Percentiles rank a stretch among this genome's conserved stretches.
Conservation (phyloP, 1,140 invertebrate genomes). For the Medauroidea extradentata region DNA sequence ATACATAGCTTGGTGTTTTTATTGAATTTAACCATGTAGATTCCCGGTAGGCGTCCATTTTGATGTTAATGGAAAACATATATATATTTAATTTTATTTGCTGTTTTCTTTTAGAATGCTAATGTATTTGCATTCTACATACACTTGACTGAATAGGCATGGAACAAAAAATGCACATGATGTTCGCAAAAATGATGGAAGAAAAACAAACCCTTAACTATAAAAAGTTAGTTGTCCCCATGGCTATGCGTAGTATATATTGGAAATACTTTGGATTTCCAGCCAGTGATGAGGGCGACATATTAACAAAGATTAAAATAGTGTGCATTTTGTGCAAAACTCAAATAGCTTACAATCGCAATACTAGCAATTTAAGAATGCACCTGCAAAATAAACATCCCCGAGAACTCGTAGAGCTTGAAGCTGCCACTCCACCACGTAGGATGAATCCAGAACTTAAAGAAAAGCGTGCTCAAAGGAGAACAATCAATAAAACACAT, state of each 20-base stretch:
- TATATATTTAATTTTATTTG: not conserved
- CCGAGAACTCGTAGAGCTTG: constrained; percentile 45
- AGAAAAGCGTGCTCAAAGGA: constrained; percentile 43
- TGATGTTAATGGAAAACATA: constrained; percentile 19
- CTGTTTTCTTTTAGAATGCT: constrained; percentile 10
- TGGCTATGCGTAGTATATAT: constrained; percentile 58
- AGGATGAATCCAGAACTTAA: constrained; percentile 27
- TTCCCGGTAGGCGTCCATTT: constrained; percentile 28
- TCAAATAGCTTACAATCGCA: constrained; percentile 57
- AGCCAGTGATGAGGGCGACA: constrained; percentile 53
- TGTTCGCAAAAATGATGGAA: constrained; percentile 43
- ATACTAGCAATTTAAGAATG: constrained; percentile 58
- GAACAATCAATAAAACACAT: constrained; percentile 32
- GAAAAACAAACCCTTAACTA: constrained; percentile 40
- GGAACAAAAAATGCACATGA: constrained; percentile 37
- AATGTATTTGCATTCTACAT: not conserved
- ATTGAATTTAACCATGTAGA: constrained; percentile 10
- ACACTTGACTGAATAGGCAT: constrained; percentile 6
- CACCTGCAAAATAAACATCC: constrained; percentile 58
- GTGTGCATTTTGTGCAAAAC: constrained; percentile 58
- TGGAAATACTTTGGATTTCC: constrained; percentile 64
- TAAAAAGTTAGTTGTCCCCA: constrained; percentile 51
- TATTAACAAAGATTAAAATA: constrained; percentile 58
- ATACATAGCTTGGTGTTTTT: not conserved
- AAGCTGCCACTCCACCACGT: constrained; percentile 29